Evolutionary conservation across 1,140 invertebrate genomes (phyloP).

Genomic region (Melanaphis sacchari): DNA sequence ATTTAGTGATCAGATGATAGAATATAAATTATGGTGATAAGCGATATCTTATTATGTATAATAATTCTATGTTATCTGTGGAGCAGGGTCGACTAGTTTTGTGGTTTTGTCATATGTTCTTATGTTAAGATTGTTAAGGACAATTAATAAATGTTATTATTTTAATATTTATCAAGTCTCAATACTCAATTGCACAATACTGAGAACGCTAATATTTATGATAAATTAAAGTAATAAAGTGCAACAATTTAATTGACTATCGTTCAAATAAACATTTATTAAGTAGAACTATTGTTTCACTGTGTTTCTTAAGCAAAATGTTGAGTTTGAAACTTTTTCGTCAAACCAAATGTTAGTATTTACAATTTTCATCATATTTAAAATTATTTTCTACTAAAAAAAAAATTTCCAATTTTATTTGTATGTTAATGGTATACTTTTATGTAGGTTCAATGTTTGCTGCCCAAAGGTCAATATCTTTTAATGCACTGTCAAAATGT

Average conservation of each 20-base stretch:
- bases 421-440: background rate
- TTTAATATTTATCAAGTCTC: too few species aligned
- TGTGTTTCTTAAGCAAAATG: background rate
- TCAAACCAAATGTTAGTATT: background rate
- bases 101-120: background rate
- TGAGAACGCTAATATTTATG: background rate
- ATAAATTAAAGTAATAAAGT: background rate
- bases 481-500: background rate
- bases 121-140: background rate
- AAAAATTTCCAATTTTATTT: background rate
- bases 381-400: too few species aligned
- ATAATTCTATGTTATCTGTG: background rate
- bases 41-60: too few species aligned
- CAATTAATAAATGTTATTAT: background rate
- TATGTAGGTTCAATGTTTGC: background rate
- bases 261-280: background rate
- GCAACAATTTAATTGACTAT: too few species aligned
- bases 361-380: too few species aligned
- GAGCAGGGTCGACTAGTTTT: background rate
- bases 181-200: too few species aligned
- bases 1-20: too few species aligned
- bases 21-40: too few species aligned
- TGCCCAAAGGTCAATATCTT: slow-evolving; percentile 7
- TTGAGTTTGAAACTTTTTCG: slow-evolving; percentile 13
- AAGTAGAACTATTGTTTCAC: background rate